These are phyloP conservation scores for Chrysina gloriosa DNA, from an alignment of 2,888 invertebrate species.

Conservation along the genomic window DNA sequence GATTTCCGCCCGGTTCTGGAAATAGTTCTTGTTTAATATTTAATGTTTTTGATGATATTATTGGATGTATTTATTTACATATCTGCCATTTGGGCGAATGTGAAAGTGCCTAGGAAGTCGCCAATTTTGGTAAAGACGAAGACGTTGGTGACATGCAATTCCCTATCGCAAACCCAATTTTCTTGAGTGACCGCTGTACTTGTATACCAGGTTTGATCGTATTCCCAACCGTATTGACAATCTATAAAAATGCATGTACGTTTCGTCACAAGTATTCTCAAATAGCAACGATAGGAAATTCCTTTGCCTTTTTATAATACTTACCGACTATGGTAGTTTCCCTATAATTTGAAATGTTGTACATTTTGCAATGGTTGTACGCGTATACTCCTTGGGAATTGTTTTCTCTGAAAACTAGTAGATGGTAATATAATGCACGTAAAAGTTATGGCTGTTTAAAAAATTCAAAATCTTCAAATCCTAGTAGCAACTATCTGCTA, in stretches of 20 bases:
- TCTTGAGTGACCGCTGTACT: constrained; percentile 67
- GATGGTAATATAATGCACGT: constrained; percentile 21
- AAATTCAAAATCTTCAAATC: background rate
- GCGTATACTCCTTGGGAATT: constrained; percentile 22
- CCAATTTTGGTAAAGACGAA: constrained; percentile 68
- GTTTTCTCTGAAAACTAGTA: constrained; percentile 33
- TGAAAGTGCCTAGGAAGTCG: constrained; percentile 69
- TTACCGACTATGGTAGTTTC: background rate
- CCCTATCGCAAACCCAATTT: constrained; percentile 70
- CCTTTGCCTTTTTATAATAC: background rate
- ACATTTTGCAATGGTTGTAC: constrained; percentile 66
- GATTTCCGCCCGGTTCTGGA: constrained; percentile 67
- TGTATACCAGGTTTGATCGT: constrained; percentile 68
- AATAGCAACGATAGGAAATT: background rate
- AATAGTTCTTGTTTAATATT: background rate
- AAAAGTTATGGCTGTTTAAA: background rate
- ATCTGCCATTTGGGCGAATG: constrained; percentile 71
- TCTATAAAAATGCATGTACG: constrained; percentile 54
- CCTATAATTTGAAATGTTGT: constrained; percentile 55
- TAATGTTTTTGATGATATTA: background rate
- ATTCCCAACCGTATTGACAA: constrained; percentile 70
- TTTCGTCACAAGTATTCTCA: background rate
- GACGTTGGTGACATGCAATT: constrained; percentile 68
- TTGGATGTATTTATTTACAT: constrained; percentile 61
- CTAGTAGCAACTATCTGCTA: background rate